Evolutionary conservation across 2,797 vertebrate species (phyloP).

Genomic region (Bovichtus diacanthus): DNA sequence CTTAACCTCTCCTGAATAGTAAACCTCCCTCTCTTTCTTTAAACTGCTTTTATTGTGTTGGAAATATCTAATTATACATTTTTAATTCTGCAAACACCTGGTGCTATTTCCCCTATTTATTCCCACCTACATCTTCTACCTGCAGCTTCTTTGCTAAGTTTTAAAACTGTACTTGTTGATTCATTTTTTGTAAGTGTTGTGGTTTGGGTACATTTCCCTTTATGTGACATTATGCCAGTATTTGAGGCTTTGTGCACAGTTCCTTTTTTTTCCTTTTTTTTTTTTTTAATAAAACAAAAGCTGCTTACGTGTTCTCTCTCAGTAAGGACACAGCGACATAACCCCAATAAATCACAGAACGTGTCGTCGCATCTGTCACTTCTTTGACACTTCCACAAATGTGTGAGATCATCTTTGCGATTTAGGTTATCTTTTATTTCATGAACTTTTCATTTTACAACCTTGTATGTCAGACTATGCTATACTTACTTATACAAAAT

Average conservation of each 20-base stretch:
- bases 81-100: background rate
- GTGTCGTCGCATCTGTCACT: background rate
- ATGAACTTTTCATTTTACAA: background rate
- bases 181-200: background rate
- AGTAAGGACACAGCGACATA: background rate
- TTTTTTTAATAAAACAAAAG: background rate
- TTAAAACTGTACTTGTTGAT: background rate
- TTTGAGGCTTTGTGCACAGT: background rate
- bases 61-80: background rate
- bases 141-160: too few species aligned
- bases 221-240: background rate
- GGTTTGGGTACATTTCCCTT: background rate
- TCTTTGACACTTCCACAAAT: background rate
- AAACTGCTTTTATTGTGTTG: background rate
- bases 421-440: background rate
- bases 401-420: background rate
- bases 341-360: background rate
- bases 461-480: background rate
- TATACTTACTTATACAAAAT: background rate
- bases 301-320: background rate
- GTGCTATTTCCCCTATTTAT: too few species aligned
- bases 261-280: too few species aligned
- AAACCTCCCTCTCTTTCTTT: background rate
- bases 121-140: too few species aligned
- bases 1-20: background rate